Evolutionary conservation across 2,888 invertebrate species (phyloP).

Genomic region (Diarsia dahlii): DNA sequence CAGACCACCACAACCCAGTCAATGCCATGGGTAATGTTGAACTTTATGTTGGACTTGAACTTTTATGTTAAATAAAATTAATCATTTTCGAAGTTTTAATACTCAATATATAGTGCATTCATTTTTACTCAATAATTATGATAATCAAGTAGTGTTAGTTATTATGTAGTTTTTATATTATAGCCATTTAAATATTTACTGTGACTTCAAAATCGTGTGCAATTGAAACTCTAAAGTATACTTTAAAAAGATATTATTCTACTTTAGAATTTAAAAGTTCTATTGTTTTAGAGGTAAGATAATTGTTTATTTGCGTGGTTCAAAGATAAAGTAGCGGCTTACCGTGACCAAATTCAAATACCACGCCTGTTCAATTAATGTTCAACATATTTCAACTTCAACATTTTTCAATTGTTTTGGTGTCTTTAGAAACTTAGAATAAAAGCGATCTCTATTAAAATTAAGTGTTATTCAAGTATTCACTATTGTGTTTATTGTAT

Average conservation of each 20-base stretch:
- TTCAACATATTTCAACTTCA: conserved; percentile 58
- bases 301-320: conserved; percentile 47
- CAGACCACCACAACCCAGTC: neutral
- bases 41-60: conserved; percentile 26
- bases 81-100: conserved; percentile 9
- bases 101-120: conserved; percentile 32
- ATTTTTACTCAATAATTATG: conserved; percentile 16
- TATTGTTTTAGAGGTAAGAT: conserved; percentile 25
- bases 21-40: neutral
- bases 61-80: conserved; percentile 10
- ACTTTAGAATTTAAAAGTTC: conserved; percentile 23
- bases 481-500: conserved; percentile 45
- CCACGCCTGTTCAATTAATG: conserved; percentile 56
- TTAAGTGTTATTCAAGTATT: conserved; percentile 55
- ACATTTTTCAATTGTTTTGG: conserved; percentile 30
- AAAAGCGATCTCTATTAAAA: conserved; percentile 37
- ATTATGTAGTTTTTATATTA: conserved; percentile 18
- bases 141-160: conserved; percentile 29
- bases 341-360: conserved; percentile 62
- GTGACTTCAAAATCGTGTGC: conserved; percentile 28
- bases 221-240: conserved; percentile 7
- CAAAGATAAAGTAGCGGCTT: conserved; percentile 46
- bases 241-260: no score
- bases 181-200: conserved; percentile 12
- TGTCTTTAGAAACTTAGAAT: conserved; percentile 41